Percentiles rank a stretch among this genome's conserved stretches.
Evolutionary conservation across 2,113 vertebrate species (phyloP).

Genomic region (Pluvialis apricaria): DNA sequence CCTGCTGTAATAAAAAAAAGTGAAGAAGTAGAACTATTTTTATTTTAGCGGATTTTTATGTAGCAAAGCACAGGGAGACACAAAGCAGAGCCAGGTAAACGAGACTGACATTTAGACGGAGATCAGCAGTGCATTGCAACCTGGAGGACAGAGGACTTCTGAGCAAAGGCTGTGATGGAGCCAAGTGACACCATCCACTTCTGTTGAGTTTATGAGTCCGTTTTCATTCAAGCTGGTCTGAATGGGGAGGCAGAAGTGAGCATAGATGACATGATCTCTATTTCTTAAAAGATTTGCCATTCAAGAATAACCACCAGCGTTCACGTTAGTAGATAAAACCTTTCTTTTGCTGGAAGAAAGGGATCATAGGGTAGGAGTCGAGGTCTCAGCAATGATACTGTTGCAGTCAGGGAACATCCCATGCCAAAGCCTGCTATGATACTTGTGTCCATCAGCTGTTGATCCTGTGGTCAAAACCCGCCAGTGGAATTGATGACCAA

Average conservation of each 20-base stretch:
- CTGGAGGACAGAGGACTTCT: not conserved
- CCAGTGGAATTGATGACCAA: not conserved
- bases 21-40: not conserved
- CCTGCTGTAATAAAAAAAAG: not conserved
- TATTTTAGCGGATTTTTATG: not conserved
- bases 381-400: not conserved
- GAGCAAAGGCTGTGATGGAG: not conserved
- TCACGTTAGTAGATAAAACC: not conserved
- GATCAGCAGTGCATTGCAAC: not conserved
- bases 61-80: not conserved
- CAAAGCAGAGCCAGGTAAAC: not conserved
- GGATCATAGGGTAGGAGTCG: not conserved
- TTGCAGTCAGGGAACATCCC: not conserved
- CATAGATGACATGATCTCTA: fast-evolving
- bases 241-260: not conserved
- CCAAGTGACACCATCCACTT: not conserved
- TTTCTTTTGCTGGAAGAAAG: not conserved
- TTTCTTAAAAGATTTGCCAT: not conserved
- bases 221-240: not conserved
- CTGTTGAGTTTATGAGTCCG: not conserved
- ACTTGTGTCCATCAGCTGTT: not conserved
- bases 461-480: not conserved
- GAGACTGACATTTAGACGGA: not conserved
- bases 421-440: not conserved
- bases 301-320: not conserved